Evolutionary conservation across 1,140 invertebrate genomes (phyloP), one percentile per base, ranked within the genome.

Genomic region (Tetramorium simillimum): DNA sequence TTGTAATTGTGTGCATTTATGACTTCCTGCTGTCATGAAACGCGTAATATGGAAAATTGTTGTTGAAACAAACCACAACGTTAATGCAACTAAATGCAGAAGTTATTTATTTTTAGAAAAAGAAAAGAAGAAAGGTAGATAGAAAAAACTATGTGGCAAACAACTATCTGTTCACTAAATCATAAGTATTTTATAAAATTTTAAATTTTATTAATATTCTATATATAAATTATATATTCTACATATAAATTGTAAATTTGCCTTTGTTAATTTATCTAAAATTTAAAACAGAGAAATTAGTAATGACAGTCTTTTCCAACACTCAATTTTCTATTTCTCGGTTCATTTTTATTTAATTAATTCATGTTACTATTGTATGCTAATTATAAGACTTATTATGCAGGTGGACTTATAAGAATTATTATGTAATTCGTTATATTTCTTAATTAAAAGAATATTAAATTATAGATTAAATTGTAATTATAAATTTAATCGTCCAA

Each of bases 1-100:
- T 67, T 37, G 14, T 80, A 46, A 65, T 46, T 46, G 76, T 65
- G 21, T 78, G 28, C 21, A 33, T 78, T 51, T 58, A 24, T 76
- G 53, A 43, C 56, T 77, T 40, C 18, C 12, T 46, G 28, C 28
- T 14, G n/a, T 60, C 56, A 16, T n/a, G 12, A 21, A 16, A 33
- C 16, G 21, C 21, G 33, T 43, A 60, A 60, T 37, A 21, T 75
- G 12, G 37, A 16, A 56, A 77, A 77, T 77, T 62, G 28, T 43
- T 62, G 37, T 77, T 43, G 51, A 37, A 62, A 3, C 37, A 43
- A 77, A 62, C 72, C 72, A 33, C 72, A 75, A 56, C 6, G 28
- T 56, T 56, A 75, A 72, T 51, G 24, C 9, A 33, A 40, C 24
- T 21, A n/a, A 37, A 56, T 56, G n/a, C 3, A 56, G 3, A 56